These are phyloP conservation scores for Myodes glareolus DNA, from an alignment of 2,113 vertebrate genomes.

Conservation along the genomic window DNA sequence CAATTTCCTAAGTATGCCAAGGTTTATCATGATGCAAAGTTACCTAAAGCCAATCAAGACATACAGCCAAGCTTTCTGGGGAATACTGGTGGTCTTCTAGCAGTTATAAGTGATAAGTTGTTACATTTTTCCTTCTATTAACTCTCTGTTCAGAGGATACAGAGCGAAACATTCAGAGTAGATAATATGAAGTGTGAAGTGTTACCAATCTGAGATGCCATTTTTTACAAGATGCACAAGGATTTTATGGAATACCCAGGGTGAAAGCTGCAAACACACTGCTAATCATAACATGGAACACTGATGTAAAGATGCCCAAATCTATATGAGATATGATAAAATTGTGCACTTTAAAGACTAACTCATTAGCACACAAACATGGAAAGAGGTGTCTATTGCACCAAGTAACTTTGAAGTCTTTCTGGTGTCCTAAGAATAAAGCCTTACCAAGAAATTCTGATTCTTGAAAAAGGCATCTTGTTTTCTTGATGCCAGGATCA, in stretches of 20 bases:
- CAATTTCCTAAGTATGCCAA: constrained; percentile 8
- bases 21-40: background rate
- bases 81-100: background rate
- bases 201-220: background rate
- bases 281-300: background rate
- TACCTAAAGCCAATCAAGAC: background rate
- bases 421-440: background rate
- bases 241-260: background rate
- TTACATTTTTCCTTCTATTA: background rate
- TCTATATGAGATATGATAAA: constrained; percentile 19
- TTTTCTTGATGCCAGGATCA: background rate
- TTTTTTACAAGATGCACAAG: background rate
- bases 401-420: background rate
- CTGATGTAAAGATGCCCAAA: background rate
- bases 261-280: background rate
- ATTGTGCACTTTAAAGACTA: background rate
- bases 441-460: background rate
- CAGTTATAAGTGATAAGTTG: background rate
- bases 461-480: background rate
- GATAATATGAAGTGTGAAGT: background rate
- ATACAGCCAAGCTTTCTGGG: background rate
- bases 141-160: background rate
- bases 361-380: background rate
- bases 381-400: background rate
- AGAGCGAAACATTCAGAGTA: background rate